A percentile compares a stretch with the other conserved stretches of the same genome.
phyloP scores from a whole-genome alignment of 2,888 invertebrate species.

The Terebella lapidaria region DNA sequence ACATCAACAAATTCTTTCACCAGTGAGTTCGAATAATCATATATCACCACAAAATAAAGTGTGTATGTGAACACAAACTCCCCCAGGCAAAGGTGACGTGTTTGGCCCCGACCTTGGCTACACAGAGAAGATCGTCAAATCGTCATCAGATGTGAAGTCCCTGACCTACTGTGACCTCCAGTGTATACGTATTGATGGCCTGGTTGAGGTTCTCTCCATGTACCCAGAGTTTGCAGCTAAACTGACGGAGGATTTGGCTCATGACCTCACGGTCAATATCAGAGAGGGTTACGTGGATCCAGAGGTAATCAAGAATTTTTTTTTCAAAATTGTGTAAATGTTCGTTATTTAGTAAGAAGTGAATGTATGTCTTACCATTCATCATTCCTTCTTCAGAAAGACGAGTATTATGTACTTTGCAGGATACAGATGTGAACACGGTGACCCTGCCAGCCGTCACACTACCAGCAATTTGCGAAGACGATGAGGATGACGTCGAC shows the following conservation, averaged over 20 bases:
- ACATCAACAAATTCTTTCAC: no score
- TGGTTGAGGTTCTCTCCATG: conserved; percentile 79
- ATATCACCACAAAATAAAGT: no score
- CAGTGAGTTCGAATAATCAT: no score
- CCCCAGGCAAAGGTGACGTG: conserved; percentile 85
- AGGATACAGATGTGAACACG: conserved; percentile 56
- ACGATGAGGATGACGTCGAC: conserved; percentile 68
- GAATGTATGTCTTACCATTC: no score
- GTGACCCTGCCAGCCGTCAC: conserved; percentile 68
- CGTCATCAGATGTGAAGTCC: conserved; percentile 90
- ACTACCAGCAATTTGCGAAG: conserved; percentile 89
- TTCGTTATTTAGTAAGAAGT: no score
- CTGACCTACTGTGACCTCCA: conserved; percentile 94
- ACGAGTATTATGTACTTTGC: not conserved
- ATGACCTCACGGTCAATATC: conserved; percentile 89
- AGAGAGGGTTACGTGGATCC: conserved; percentile 89
- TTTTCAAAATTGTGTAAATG: not conserved
- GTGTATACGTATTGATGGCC: conserved; percentile 73
- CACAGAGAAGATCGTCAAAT: conserved; percentile 73
- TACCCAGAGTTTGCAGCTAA: conserved; percentile 94
- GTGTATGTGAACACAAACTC: no score
- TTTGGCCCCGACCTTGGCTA: conserved; percentile 64
- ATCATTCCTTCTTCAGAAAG: not conserved
- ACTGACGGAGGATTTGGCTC: conserved; percentile 88
- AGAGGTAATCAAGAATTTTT: conserved; percentile 65